A percentile compares a stretch with the other conserved stretches of the same genome.
Evolutionary conservation across 2,797 vertebrate genomes (phyloP).

Genomic region (Falco novaeseelandiae): DNA sequence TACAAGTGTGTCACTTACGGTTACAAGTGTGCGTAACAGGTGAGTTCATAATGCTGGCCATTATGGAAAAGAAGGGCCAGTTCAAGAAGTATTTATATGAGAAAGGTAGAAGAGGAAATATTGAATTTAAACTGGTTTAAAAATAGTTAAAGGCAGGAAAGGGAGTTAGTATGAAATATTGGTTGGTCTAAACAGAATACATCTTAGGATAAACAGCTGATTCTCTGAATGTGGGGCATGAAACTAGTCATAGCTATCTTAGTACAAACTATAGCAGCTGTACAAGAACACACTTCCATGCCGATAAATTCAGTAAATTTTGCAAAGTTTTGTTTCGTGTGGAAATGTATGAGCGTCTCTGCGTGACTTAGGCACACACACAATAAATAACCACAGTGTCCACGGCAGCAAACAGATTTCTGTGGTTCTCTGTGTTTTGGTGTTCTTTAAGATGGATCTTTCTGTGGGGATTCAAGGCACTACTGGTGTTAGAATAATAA

Average conservation of each 20-base stretch:
- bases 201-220: neutral
- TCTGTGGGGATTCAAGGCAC: neutral
- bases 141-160: neutral
- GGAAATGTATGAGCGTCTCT: neutral
- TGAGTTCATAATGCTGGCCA: neutral
- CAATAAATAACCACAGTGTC: fast-evolving
- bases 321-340: neutral
- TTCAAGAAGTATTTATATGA: neutral
- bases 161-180: neutral
- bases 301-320: neutral
- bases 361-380: neutral
- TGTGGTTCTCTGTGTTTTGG: neutral
- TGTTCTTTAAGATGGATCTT: neutral
- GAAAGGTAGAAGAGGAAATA: neutral
- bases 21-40: neutral
- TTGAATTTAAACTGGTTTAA: neutral
- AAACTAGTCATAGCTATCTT: neutral
- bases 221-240: neutral
- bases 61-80: neutral
- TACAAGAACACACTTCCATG: neutral
- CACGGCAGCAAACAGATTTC: neutral
- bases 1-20: neutral
- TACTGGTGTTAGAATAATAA: neutral
- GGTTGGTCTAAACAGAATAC: neutral
- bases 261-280: neutral